Percentiles rank a stretch among this genome's conserved stretches.
Conservation (phyloP, 2,888 invertebrate genomes). For the Acanthococcus lagerstroemiae region DNA sequence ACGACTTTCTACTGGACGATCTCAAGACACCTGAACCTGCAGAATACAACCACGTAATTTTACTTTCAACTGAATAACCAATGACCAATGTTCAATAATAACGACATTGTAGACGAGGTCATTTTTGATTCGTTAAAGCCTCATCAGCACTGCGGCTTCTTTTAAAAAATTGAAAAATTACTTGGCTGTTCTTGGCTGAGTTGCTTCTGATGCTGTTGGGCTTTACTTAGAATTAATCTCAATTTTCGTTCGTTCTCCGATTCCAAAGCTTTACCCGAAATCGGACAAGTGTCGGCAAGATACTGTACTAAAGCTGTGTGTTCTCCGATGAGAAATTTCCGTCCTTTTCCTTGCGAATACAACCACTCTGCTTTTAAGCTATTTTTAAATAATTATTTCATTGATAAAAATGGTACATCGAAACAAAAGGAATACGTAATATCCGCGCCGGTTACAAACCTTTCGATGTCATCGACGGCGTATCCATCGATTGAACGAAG, state of each 20-base stretch:
- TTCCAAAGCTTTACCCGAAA: slow-evolving; percentile 68
- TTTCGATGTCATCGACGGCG: slow-evolving; percentile 80
- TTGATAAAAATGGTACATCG: background rate
- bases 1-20: slow-evolving; percentile 11
- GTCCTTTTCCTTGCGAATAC: slow-evolving; percentile 85
- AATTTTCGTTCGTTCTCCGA: slow-evolving; percentile 81
- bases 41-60: background rate
- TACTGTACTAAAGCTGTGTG: slow-evolving; percentile 72
- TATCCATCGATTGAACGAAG: slow-evolving; percentile 80
- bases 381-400: slow-evolving; percentile 35
- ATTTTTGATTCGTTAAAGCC: background rate
- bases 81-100: background rate
- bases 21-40: slow-evolving; percentile 1
- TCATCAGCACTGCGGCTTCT: too few relatives aligned
- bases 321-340: slow-evolving; percentile 76
- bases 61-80: too few relatives aligned
- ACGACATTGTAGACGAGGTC: background rate
- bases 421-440: background rate
- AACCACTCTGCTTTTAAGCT: slow-evolving; percentile 91
- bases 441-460: slow-evolving; percentile 50
- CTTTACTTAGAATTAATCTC: slow-evolving; percentile 75
- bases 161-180: slow-evolving; percentile 9
- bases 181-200: slow-evolving; percentile 41
- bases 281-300: slow-evolving; percentile 69
- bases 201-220: slow-evolving; percentile 80